These are phyloP conservation scores for Ailurus styani DNA, from an alignment of 2,113 vertebrate genomes.

Conservation along the genomic window DNA sequence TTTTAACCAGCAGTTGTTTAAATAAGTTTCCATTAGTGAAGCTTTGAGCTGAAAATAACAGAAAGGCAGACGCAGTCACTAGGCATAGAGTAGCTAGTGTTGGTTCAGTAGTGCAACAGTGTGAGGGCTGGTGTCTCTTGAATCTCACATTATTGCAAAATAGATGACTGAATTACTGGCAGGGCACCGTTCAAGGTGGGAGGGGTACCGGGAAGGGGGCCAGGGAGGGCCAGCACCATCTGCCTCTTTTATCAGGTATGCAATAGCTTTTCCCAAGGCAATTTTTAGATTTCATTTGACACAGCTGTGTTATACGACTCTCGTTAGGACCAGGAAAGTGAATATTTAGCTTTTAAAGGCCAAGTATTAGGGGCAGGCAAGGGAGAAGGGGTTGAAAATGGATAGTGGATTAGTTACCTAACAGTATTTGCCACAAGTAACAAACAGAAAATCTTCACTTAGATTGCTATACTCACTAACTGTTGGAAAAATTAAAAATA, in stretches of 20 bases:
- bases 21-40: background rate
- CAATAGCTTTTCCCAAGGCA: conserved; percentile 42
- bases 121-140: background rate
- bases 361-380: background rate
- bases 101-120: background rate
- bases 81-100: background rate
- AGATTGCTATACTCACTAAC: background rate
- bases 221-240: conserved; percentile 22
- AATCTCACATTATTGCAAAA: conserved; percentile 10
- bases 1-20: conserved; percentile 7
- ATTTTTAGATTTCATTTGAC: conserved; percentile 60
- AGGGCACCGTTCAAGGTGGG: background rate
- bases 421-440: background rate
- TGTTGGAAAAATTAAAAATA: conserved; percentile 34
- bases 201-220: background rate
- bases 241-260: conserved; percentile 52
- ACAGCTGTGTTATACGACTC: conserved; percentile 3
- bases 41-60: conserved; percentile 32
- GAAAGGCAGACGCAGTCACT: conserved; percentile 2
- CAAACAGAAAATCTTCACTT: background rate
- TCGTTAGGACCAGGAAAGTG: conserved; percentile 36
- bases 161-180: conserved; percentile 26
- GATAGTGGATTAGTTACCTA: background rate
- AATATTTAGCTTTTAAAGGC: conserved; percentile 21
- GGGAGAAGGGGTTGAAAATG: conserved; percentile 5